phyloP scores from a whole-genome alignment of 2,888 invertebrate species.

The Cyaniris semiargus region DNA sequence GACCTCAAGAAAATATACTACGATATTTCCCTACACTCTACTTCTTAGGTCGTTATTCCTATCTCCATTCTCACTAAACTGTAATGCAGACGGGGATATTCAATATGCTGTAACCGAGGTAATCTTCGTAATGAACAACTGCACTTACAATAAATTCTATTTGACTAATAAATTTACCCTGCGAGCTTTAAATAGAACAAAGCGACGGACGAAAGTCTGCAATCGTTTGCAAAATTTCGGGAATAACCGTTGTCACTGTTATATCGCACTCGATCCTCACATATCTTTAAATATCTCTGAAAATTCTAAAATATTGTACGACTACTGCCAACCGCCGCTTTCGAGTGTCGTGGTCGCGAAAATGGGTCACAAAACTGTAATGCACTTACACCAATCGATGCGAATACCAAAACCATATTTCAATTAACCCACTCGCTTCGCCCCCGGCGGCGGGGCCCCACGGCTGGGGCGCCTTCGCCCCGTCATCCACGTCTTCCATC shows the following conservation, averaged over 20 bases:
- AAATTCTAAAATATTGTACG: background rate
- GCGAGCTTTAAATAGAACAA: slow-evolving; percentile 34
- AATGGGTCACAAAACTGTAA: slow-evolving; percentile 71
- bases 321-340: slow-evolving; percentile 62
- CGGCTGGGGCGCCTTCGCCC: background rate
- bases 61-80: background rate
- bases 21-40: slow-evolving; percentile 2
- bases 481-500: background rate
- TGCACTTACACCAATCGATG: slow-evolving; percentile 66
- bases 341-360: slow-evolving; percentile 67
- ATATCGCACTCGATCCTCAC: slow-evolving; percentile 27
- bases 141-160: slow-evolving; percentile 31
- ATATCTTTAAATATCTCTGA: slow-evolving; percentile 55
- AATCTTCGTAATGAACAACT: slow-evolving; percentile 31
- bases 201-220: slow-evolving; percentile 27
- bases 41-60: background rate
- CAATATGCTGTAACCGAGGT: slow-evolving; percentile 9
- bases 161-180: slow-evolving; percentile 31
- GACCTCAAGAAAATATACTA: background rate
- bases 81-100: background rate
- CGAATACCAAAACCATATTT: slow-evolving; percentile 46
- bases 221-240: slow-evolving; percentile 29
- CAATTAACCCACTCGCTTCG: background rate
- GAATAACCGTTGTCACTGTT: slow-evolving; percentile 9
- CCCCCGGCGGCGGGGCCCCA: background rate